Evolutionary conservation across 2,797 vertebrate species (phyloP).

Genomic region (Sebastes elongatus): DNA sequence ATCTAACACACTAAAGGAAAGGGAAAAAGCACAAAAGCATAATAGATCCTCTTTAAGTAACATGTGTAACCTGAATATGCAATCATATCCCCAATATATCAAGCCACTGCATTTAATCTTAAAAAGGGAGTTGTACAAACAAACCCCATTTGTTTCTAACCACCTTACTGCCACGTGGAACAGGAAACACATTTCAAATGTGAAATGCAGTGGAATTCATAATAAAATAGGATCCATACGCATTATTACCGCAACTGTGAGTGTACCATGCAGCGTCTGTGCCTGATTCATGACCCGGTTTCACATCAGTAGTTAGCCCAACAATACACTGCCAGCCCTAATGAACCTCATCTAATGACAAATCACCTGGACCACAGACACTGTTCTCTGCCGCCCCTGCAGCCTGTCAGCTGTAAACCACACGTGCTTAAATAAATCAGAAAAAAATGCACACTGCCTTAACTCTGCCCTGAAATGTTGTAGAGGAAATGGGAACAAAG

Average conservation of each 20-base stretch:
- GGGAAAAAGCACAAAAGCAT: too few species aligned
- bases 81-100: background rate
- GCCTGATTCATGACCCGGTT: slow-evolving; percentile 65
- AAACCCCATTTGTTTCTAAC: background rate
- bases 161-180: background rate
- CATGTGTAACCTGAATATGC: background rate
- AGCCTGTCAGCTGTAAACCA: slow-evolving; percentile 60
- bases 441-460: slow-evolving; percentile 37
- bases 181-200: slow-evolving; percentile 9
- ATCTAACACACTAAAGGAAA: too few species aligned
- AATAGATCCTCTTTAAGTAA: background rate
- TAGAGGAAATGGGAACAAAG: slow-evolving; percentile 63
- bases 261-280: slow-evolving; percentile 21
- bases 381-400: slow-evolving; percentile 46
- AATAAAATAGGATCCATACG: slow-evolving; percentile 39
- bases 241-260: slow-evolving; percentile 37
- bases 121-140: background rate
- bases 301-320: slow-evolving; percentile 66
- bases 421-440: slow-evolving; percentile 56
- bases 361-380: slow-evolving; percentile 71
- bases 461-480: slow-evolving; percentile 55
- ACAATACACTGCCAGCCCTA: slow-evolving; percentile 57
- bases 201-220: slow-evolving; percentile 21
- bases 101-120: background rate
- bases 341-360: slow-evolving; percentile 73